Base-by-base conservation (phyloP, 2,113 vertebrate genomes). In the Hypocryptadius cinnamomeus region DNA sequence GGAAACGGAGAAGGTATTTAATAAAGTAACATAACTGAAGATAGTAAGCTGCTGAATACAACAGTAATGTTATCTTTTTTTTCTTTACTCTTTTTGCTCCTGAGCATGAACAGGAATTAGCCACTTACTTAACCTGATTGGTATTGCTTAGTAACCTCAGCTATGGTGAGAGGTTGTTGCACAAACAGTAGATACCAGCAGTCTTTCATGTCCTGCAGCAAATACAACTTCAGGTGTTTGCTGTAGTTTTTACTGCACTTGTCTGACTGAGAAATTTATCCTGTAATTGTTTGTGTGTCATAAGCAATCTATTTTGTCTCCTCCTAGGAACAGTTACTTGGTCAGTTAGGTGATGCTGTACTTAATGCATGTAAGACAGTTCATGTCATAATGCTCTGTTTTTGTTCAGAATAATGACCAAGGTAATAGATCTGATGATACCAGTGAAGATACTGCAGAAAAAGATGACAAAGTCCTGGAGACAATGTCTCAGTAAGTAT, bases 401-500 rank as follows among this genome's bases (percentile, higher is more conserved):
- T 88, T 39, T 91, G 4, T 69, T 78, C 71, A 96, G 97, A 87
- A 37, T 79, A 83, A 28, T 70, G 71, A 71, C 31, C 61, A 66
- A 11, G 61, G n/a, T 72, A 81, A 25, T 42, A 48, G 10, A 7
- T 66, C 37, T 51, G 64, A 63, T 54, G 28, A 33, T 64, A 23
- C 14, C n/a, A 24, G 27, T 68, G 69, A 74, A 63, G 78, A 89
- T 70, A 27, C 69, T 79, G 40, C 72, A 79, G 69, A 73, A 92
- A 74, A 89, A 69, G 47, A 45, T 64, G 54, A 18, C 44, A 27
- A 63, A 54, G 13, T 66, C 14, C 27, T 70, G 61, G 79, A 74
- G 37, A 54, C 66, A 39, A 2, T 71, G 69, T 65, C 76, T 87
- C 31, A 25, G 97, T 97, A 96, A 97, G 97, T 96, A 82, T 88